Percentiles rank a stretch among this genome's conserved stretches.
Conservation (phyloP, 2,888 invertebrate species). For the Argynnis bischoffii region DNA sequence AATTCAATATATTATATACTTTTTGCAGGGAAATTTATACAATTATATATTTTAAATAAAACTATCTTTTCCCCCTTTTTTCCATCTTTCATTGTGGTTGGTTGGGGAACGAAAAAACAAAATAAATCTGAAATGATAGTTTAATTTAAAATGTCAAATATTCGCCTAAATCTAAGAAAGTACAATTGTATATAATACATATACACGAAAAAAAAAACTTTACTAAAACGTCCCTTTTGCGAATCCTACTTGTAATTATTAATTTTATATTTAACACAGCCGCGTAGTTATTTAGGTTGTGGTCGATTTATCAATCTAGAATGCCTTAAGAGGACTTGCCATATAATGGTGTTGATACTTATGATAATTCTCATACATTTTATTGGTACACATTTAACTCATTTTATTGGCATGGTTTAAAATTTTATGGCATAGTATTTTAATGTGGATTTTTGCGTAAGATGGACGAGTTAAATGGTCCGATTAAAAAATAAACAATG, state of each 20-base stretch:
- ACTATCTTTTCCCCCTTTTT: no score
- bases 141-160: no score
- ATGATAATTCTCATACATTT: slow-evolving; percentile 27
- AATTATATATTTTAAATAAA: no score
- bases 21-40: no score
- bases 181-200: no score
- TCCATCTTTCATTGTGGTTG: no score
- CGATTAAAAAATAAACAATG: no score
- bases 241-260: not conserved
- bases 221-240: not conserved
- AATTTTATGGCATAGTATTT: slow-evolving; percentile 24
- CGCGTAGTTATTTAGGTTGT: not conserved
- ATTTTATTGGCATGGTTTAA: slow-evolving; percentile 7
- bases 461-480: not conserved
- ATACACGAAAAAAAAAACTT: no score
- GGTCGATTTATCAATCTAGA: slow-evolving; percentile 8
- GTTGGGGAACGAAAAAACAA: no score
- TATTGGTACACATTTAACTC: not conserved
- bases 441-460: slow-evolving; percentile 5
- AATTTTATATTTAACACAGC: not conserved
- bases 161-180: no score
- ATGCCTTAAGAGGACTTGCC: slow-evolving; percentile 14
- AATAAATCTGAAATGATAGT: no score
- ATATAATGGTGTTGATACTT: slow-evolving; percentile 27
- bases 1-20: no score